Conservation (phyloP, 2,888 invertebrate genomes). For the Cecidostiba fungosa region DNA sequence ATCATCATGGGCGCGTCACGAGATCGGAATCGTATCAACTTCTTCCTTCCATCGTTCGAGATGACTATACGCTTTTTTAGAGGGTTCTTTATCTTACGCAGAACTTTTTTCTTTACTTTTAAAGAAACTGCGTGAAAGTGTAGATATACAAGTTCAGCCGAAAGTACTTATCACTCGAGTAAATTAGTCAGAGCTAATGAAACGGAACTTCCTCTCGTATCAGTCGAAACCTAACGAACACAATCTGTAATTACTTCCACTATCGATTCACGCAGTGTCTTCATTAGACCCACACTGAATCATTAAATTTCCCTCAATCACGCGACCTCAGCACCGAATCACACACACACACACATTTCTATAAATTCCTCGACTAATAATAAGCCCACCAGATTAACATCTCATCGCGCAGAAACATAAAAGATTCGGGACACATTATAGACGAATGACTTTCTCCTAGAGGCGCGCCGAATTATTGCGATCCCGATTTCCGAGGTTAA, state of each 20-base stretch:
- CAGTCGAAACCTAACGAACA: not conserved
- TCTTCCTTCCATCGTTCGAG: slow-evolving; percentile 9
- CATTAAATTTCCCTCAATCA: slow-evolving; percentile 37
- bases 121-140: slow-evolving; percentile 35
- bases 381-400: not conserved
- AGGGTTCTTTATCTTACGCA: not conserved
- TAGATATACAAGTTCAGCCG: not conserved
- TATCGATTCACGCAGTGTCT: not conserved
- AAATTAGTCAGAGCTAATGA: not conserved
- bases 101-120: not conserved
- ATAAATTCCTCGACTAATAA: not conserved
- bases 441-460: slow-evolving; percentile 48
- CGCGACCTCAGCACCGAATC: not conserved
- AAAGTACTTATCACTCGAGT: not conserved
- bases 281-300: not conserved
- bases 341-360: too few relatives aligned
- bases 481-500: slow-evolving; percentile 48
- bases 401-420: not conserved
- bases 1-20: slow-evolving; percentile 17
- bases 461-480: slow-evolving; percentile 43
- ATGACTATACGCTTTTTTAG: not conserved
- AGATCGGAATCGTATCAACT: not conserved
- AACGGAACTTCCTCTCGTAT: not conserved
- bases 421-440: not conserved
- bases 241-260: not conserved